These are phyloP conservation scores for Ciconia boyciana DNA, from an alignment of 2,113 vertebrate species.

Conservation along the genomic window DNA sequence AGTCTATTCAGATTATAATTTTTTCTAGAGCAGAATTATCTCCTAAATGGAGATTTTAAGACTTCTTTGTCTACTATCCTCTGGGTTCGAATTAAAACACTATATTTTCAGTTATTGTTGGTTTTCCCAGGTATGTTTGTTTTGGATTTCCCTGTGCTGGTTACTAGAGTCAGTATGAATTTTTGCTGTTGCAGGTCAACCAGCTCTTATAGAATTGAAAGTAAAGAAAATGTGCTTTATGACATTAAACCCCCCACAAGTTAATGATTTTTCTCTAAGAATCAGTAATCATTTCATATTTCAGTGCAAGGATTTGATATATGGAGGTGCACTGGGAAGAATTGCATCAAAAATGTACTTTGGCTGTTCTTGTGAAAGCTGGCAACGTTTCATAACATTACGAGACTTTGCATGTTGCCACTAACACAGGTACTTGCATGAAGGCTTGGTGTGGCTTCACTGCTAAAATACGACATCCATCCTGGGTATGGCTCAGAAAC, in stretches of 20 bases:
- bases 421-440: not conserved
- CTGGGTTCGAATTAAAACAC: not conserved
- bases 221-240: not conserved
- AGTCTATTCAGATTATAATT: not conserved
- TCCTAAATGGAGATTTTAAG: not conserved
- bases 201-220: not conserved
- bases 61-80: not conserved
- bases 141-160: not conserved
- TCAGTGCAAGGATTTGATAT: not conserved
- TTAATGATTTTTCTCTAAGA: not conserved
- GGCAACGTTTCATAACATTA: rapidly evolving
- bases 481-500: not conserved
- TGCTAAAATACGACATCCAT: not conserved
- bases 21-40: not conserved
- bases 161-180: rapidly evolving
- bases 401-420: rapidly evolving
- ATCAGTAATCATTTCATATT: not conserved
- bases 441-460: not conserved
- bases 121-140: not conserved
- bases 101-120: not conserved
- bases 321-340: not conserved
- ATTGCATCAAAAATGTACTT: not conserved
- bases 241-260: not conserved
- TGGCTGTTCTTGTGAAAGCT: not conserved
- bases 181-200: not conserved